phyloP scores from a whole-genome alignment of 2,888 invertebrate species.

The Hirtodrosophila confusa region DNA sequence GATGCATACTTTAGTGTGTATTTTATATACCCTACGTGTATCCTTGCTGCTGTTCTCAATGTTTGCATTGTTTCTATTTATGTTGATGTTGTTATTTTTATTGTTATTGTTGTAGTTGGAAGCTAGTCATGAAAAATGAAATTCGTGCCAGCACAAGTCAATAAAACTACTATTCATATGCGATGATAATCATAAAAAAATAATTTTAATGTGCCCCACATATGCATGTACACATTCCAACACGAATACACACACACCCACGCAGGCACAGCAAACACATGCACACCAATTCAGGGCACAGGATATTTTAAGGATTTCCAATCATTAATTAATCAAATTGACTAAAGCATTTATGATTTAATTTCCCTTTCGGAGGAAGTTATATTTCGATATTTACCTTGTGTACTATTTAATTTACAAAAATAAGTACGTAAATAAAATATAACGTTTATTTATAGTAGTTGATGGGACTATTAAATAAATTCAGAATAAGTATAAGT shows the following conservation, averaged over 20 bases:
- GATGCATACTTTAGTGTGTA: no score
- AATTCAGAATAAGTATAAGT: no score
- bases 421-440: no score
- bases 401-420: no score
- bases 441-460: no score
- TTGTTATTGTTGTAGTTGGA: not conserved
- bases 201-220: slow-evolving; percentile 53
- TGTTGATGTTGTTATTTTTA: slow-evolving; percentile 5
- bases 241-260: not conserved
- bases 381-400: no score
- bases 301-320: no score
- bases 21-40: no score
- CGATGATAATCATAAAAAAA: slow-evolving; percentile 63
- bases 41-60: not conserved
- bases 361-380: no score
- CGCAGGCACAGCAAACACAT: not conserved
- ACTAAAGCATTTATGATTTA: no score
- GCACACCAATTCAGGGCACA: not conserved
- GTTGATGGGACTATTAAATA: no score
- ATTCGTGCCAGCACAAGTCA: slow-evolving; percentile 37
- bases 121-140: slow-evolving; percentile 15
- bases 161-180: slow-evolving; percentile 69
- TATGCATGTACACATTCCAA: slow-evolving; percentile 3
- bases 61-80: slow-evolving; percentile 15
- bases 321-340: no score